Percentiles rank a stretch among this genome's conserved stretches.
Conservation (phyloP, 2,113 vertebrate species). For the Copsychus sechellarum region DNA sequence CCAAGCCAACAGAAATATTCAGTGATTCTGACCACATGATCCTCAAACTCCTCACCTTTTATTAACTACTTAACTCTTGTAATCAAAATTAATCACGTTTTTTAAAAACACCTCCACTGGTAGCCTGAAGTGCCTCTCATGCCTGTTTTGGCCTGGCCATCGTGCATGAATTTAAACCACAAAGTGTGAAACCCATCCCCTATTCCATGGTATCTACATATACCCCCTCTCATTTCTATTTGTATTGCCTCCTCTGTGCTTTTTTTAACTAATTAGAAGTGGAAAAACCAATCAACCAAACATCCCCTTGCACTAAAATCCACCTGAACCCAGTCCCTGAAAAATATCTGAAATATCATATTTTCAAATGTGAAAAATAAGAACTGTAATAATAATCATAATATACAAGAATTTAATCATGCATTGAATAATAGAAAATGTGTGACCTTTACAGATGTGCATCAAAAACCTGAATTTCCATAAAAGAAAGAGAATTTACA, state of each 20-base stretch:
- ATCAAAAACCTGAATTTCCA: background rate
- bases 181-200: background rate
- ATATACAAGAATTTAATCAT: no score
- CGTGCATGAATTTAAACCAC: background rate
- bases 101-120: background rate
- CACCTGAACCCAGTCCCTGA: background rate
- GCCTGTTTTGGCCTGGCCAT: background rate
- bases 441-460: background rate
- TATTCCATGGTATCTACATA: background rate
- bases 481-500: background rate
- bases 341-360: background rate
- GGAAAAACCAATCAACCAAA: background rate
- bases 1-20: no score
- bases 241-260: background rate
- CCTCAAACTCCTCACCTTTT: background rate
- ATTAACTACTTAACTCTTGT: background rate
- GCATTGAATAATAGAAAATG: background rate
- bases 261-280: background rate
- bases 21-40: accelerated
- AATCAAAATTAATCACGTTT: background rate
- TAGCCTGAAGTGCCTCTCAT: background rate
- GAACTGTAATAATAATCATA: background rate
- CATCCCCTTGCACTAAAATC: background rate
- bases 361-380: background rate
- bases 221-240: background rate